Evolutionary conservation across 1,140 invertebrate species (phyloP).

Genomic region (Pseudobourletiella spinata): DNA sequence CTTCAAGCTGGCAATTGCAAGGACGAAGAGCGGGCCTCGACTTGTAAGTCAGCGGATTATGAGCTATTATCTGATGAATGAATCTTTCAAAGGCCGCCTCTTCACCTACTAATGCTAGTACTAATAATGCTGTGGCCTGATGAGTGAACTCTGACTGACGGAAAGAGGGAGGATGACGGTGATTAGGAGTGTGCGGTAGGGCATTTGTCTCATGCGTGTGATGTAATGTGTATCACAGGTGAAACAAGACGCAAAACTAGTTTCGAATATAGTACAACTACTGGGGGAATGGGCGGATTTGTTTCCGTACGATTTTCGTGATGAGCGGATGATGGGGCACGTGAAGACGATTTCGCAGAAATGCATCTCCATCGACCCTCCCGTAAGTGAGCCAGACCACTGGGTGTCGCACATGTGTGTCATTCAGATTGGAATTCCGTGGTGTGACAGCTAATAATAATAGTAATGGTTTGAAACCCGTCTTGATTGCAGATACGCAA

Average conservation of each 20-base stretch:
- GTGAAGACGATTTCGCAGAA: slow-evolving; percentile 84
- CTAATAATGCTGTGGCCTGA: neutral
- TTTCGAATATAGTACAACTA: slow-evolving; percentile 65
- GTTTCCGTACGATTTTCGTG: slow-evolving; percentile 93
- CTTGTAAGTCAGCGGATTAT: slow-evolving; percentile 9
- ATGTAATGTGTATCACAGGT: neutral
- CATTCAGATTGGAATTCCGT: no score
- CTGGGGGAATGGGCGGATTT: slow-evolving; percentile 88
- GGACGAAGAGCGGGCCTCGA: neutral
- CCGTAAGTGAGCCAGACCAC: no score
- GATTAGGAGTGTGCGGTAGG: no score
- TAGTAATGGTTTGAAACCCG: no score
- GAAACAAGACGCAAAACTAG: slow-evolving; percentile 40
- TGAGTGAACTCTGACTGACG: no score
- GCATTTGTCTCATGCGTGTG: no score
- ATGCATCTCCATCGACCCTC: slow-evolving; percentile 55
- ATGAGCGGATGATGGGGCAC: slow-evolving; percentile 87
- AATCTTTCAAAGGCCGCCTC: neutral
- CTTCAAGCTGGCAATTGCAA: slow-evolving; percentile 39
- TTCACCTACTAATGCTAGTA: neutral
- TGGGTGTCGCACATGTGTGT: no score
- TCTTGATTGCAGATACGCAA: slow-evolving; percentile 38
- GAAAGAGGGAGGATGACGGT: no score
- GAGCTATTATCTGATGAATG: no score
- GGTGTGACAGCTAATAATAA: no score